Percentiles rank a stretch among this genome's conserved stretches.
These are phyloP conservation scores for Dilophus febrilis DNA, from an alignment of 2,888 invertebrate species.

Conservation along the genomic window DNA sequence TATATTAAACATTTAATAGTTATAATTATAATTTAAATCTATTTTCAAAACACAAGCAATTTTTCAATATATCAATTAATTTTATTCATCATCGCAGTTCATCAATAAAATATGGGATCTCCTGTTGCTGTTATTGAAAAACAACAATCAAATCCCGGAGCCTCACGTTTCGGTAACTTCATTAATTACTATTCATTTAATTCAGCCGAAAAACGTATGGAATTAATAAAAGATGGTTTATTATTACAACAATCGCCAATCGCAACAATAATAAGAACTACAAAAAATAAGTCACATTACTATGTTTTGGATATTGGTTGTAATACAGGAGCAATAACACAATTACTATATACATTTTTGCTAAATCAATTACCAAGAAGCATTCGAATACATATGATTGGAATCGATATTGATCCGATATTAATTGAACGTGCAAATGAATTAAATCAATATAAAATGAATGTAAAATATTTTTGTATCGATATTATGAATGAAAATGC, in stretches of 20 bases:
- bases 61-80: too few species aligned
- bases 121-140: too few species aligned
- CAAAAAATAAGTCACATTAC: constrained; percentile 18
- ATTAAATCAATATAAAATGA: constrained; percentile 25
- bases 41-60: too few species aligned
- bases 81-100: too few species aligned
- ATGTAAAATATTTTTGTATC: constrained; percentile 37
- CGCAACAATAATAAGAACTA: too few species aligned
- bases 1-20: too few species aligned
- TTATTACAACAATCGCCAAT: too few species aligned
- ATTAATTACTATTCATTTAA: constrained; percentile 77
- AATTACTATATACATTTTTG: constrained; percentile 37
- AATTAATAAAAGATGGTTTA: constrained; percentile 38
- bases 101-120: too few species aligned
- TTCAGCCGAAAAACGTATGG: constrained; percentile 46
- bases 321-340: constrained; percentile 62
- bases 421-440: constrained; percentile 50
- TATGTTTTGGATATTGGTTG: constrained; percentile 58
- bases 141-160: constrained; percentile 51
- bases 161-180: constrained; percentile 65
- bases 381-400: constrained; percentile 30
- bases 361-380: constrained; percentile 3
- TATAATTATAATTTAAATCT: too few species aligned
- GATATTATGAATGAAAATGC: constrained; percentile 37
- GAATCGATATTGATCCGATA: constrained; percentile 55